Evolutionary conservation across 2,113 vertebrate genomes (phyloP), one percentile per base, ranked within the genome.

Genomic region (Rallus limicola): DNA sequence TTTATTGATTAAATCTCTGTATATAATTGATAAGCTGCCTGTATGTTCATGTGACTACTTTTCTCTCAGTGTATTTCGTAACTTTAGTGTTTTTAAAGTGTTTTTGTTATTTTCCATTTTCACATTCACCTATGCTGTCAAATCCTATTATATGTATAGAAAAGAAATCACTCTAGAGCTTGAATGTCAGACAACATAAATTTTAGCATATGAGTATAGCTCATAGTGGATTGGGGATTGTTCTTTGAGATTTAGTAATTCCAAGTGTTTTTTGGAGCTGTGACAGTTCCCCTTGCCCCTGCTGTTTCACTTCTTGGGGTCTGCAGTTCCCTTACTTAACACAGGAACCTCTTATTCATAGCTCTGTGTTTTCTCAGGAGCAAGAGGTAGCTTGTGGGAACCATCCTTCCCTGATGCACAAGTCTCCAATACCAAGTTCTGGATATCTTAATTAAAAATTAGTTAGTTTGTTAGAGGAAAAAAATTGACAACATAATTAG

Each of bases 401-500:
- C 20, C 0, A 0, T 59, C 38, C n/a, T 86, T 71, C 46, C 58
- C 52, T 70, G 65, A 75, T 84, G 56, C 33, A 50, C 48, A 44
- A 40, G 34, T 60, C 44, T 68, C 65, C 56, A 71, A n/a, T 67
- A 67, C 15, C 26, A 65, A 77, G 36, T 92, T 93, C 71, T 7
- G 11, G 38, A 56, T 26, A 48, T 53, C 48, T 78, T 91, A 84
- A 93, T 96, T 92, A 95, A 76, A 96, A 69, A 94, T 23, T 42
- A 48, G 34, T 80, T 82, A 48, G 40, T 92, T 77, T 93, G 60
- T 80, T 86, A 82, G 52, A 48, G 44, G 50, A 79, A 87, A 78
- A 89, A 89, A 91, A 50, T 68, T 62, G 89, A 80, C 69, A 91
- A 26, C 63, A 80, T 91, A 95, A 95, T 91, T 92, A 91, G 68